Evolutionary conservation across 2,888 invertebrate species (phyloP), one percentile per base, ranked within the genome.

Genomic region (Lasioglossum malachurum): DNA sequence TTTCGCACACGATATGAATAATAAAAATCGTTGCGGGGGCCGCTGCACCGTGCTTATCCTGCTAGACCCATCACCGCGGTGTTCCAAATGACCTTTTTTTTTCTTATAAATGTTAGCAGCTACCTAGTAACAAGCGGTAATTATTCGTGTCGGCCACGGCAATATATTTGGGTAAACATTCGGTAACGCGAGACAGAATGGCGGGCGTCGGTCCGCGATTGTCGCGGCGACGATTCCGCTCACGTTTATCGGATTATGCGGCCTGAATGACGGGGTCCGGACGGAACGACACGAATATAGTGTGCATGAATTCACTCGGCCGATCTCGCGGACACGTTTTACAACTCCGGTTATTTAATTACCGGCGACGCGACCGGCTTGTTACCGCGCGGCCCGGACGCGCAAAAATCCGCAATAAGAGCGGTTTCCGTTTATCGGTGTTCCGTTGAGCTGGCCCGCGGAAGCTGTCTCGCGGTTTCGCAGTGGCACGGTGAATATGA

Each of bases 171-270:
- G 35, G 49, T 31, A 49, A 49, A 19, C 31, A 35, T 14, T 35
- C 14, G 16, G 35, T 46, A 49, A 35, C 35, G 44, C 35, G 67
- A 35, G 31, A 14, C 23, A n/a, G 78, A 83, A 78, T 57, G 49
- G 75, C 78, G 76, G 72, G 53, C 53, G 53, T 53, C 53, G 3
- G 23, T 53, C 73, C 75, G 74, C 77, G 78, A 80, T 82, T 74
- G 46, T 75, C 60, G 44, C 38, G 57, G 83, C 80, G 78, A 73
- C 82, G 82, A 90, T 88, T 83, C 82, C 76, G 80, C 69, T 86
- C 90, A 90, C 90, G 91, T 90, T 89, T 89, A 90, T 88, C 84
- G 84, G 84, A 90, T 90, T 90, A 89, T 88, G 83, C 81, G 86
- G 79, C 41, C 75, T 53, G 85, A 82, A 89, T 84, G 88, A 75